A percentile compares a stretch with the other conserved stretches of the same genome.
phyloP scores from a whole-genome alignment of 2,797 vertebrate genomes.

The Sebastes minor region DNA sequence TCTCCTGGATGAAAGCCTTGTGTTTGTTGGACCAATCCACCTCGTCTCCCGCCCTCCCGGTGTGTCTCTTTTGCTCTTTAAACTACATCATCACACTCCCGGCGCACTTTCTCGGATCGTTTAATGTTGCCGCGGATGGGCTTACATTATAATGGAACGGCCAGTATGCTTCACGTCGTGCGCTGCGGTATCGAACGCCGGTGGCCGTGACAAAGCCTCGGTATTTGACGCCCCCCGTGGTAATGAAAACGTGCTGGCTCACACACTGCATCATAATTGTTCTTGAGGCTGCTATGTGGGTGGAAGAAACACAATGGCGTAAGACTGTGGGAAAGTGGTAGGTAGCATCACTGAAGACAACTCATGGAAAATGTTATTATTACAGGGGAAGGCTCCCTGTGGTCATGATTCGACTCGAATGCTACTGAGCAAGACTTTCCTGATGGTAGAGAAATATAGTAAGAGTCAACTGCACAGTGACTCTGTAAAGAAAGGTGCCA shows the following conservation, averaged over 20 bases:
- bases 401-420: background rate
- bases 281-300: conserved; percentile 6
- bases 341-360: conserved; percentile 5
- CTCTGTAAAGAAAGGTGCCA: background rate
- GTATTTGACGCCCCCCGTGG: background rate
- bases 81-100: background rate
- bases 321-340: conserved; percentile 16
- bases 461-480: background rate
- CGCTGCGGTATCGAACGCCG: background rate
- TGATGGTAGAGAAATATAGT: background rate
- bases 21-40: background rate
- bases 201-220: background rate
- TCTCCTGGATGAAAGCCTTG: background rate
- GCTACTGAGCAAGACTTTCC: background rate
- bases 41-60: background rate
- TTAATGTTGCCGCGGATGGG: background rate
- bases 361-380: conserved; percentile 20
- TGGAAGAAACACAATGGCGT: background rate
- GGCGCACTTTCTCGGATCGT: background rate
- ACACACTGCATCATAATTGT: conserved; percentile 12
- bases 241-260: background rate
- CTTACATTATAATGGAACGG: background rate
- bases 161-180: background rate
- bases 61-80: background rate
- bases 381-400: background rate